Evolutionary conservation across 2,888 invertebrate genomes (phyloP), one percentile per base, ranked within the genome.

Genomic region (Tetrapedia diversipes): DNA sequence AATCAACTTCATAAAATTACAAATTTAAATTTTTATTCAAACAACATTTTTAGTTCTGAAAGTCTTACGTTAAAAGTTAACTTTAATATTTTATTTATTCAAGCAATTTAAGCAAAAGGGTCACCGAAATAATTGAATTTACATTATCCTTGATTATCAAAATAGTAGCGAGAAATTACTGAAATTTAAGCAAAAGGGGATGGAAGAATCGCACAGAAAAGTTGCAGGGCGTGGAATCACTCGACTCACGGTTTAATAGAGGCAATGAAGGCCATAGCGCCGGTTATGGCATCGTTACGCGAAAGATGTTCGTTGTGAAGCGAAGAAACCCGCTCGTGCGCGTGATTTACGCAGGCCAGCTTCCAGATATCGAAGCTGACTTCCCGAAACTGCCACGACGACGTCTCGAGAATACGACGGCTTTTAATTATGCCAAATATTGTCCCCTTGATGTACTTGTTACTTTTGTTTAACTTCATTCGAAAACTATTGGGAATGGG

Each of bases 341-440:
- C 49, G 49, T 83, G 84, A 83, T 84, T 83, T 74, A 82, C 73
- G 61, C 51, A n/a, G 34, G 45, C 64, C 49, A 56, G 53, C 47
- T 65, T 47, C 53, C 51, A 84, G 76, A 74, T 73, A 83, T 65
- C 64, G 41, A 11, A 19, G 6, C 32, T 16, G n/a, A 27, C 22
- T 24, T 47, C 39, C 29, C 39, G n/a, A 34, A 11, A 11, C 32
- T 1, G 47, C 19, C 41, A 41, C 47, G 41, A 56, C 47, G 47
- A 32, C 45, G 66, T 45, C 34, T 37, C 16, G 45, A 29, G 22
- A 34, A 66, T 45, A 37, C 51, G 24, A 27, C 4, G 53, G 34
- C 11, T 39, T n/a, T 49, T 67, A 67, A 60, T 49, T 29, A 22
- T 45, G 32, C 43, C 19, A 27, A 57, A 47, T 27, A 14, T 59